Conservation (phyloP, 1,140 invertebrate species). For the Polypedilum vanderplanki region DNA sequence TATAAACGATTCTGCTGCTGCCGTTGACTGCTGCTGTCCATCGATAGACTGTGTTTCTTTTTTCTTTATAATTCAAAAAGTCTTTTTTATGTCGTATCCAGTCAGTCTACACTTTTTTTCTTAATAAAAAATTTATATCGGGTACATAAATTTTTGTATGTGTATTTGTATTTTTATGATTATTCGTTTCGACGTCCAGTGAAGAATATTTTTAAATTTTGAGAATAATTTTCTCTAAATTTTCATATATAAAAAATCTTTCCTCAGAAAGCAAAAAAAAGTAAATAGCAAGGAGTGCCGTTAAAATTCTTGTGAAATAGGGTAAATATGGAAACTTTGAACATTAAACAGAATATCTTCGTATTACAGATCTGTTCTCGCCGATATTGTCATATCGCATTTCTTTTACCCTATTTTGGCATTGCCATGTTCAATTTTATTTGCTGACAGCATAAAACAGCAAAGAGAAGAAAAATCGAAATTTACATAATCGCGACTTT, state of each 20-base stretch:
- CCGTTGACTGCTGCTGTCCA: neutral
- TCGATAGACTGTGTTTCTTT: neutral
- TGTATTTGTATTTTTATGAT: too few relatives aligned
- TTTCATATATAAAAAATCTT: too few relatives aligned
- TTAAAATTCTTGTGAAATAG: slow-evolving; percentile 2
- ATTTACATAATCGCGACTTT: slow-evolving; percentile 25
- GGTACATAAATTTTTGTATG: too few relatives aligned
- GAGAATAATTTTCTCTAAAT: too few relatives aligned
- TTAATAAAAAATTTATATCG: too few relatives aligned
- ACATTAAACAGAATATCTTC: neutral
- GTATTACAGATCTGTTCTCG: neutral
- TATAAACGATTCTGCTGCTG: neutral
- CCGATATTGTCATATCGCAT: slow-evolving; percentile 12
- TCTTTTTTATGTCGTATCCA: slow-evolving; percentile 13
- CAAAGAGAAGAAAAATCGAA: neutral
- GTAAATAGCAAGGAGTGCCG: neutral
- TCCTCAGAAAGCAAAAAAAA: too few relatives aligned
- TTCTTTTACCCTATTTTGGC: neutral
- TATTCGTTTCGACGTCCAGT: too few relatives aligned
- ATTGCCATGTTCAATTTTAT: neutral
- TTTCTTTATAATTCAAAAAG: neutral
- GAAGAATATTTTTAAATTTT: too few relatives aligned
- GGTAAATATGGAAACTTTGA: slow-evolving; percentile 2
- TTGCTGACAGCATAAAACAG: neutral
- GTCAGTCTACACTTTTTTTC: neutral